Evolutionary conservation across 2,888 invertebrate species (phyloP), one percentile per base, ranked within the genome.

Genomic region (Diaperis boleti): DNA sequence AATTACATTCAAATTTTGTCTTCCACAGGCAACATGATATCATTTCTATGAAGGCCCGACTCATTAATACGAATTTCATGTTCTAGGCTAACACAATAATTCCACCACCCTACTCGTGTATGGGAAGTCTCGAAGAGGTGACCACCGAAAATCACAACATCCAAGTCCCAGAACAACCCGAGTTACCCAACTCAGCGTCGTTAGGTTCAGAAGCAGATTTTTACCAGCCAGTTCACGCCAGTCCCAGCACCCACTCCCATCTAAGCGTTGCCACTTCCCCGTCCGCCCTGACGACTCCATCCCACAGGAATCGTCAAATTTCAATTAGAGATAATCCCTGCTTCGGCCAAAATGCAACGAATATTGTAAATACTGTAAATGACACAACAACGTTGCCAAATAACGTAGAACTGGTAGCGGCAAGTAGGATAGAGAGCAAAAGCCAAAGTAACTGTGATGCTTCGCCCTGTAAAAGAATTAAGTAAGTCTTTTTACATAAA

Each of bases 71-170:
- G n/a, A n/a, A n/a, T 29, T 55, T 22, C 5, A 13, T 54, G 78
- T 78, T 4, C n/a, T 77, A 89, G 88, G 92, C 92, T 55, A 93
- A 93, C 80, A 89, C 90, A 60, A 85, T 92, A 78, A 88, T 93
- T 72, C 93, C 93, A 62, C 93, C 93, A 41, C 92, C 93, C 11
- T 94, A 94, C 82, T 92, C 92, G 60, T 88, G 90, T 74, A 89
- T 90, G 69, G 89, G 88, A 72, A 92, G 90, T 79, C 86, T 90
- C 72, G 91, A 91, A 71, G 87, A 88, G 72, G 81, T 86, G 61
- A 83, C 82, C 59, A 82, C 83, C 70, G 71, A 70, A 44, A 69
- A 67, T 7, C 77, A 74, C 13, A 35, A 47, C 64, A 61, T 29
- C 59, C 59, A 57, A 59, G 26, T 60, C 37, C 66, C 68, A 20